These are phyloP conservation scores for Alloscopus bannaensis DNA, from an alignment of 2,888 invertebrate species.

Conservation along the genomic window DNA sequence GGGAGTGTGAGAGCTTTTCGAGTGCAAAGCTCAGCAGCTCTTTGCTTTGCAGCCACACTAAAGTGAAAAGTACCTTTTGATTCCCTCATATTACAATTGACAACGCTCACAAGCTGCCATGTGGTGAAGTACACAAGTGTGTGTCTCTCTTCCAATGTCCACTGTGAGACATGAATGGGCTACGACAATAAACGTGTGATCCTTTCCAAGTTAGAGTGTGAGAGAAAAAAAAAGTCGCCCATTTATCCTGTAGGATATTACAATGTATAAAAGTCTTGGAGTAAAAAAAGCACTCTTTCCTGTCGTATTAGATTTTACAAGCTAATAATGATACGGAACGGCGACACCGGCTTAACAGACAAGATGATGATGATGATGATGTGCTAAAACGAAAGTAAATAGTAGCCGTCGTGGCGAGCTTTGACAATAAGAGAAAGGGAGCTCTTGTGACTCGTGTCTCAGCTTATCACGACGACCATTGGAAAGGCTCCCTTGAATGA, in stretches of 20 bases:
- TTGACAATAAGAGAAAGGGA: conserved; percentile 61
- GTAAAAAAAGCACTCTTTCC: conserved; percentile 9
- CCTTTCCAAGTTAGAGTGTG: background rate
- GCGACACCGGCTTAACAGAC: conserved; percentile 20
- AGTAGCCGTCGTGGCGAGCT: conserved; percentile 56
- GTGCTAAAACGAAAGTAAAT: conserved; percentile 50
- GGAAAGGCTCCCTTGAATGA: too few species aligned
- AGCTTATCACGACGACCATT: conserved; percentile 50
- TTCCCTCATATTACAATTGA: background rate
- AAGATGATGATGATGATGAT: conserved; percentile 9
- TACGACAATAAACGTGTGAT: background rate
- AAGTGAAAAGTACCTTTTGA: background rate
- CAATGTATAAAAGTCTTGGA: background rate
- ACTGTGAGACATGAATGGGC: conserved; percentile 19
- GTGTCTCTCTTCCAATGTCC: background rate
- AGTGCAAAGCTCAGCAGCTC: too few species aligned
- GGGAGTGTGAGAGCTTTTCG: too few species aligned
- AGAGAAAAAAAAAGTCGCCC: background rate
- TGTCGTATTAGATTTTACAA: background rate
- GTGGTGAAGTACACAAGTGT: background rate
- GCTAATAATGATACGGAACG: conserved; percentile 24
- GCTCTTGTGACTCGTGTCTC: conserved; percentile 63
- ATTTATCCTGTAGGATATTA: background rate
- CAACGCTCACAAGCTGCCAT: background rate
- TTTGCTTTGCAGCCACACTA: too few species aligned